Evolutionary conservation across 2,113 vertebrate species (phyloP).

Genomic region (Paralichthys olivaceus): DNA sequence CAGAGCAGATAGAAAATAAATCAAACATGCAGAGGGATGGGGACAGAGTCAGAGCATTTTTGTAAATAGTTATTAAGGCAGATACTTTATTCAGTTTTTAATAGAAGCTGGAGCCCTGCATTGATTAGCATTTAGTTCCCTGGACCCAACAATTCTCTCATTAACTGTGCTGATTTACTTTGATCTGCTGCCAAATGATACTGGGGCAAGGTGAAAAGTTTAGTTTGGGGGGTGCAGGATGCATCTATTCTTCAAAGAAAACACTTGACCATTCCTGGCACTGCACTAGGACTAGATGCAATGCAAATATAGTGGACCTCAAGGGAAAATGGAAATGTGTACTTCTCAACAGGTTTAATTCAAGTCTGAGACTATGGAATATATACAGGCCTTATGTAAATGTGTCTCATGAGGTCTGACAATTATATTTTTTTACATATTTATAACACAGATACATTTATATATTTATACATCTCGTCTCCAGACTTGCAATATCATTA

Average conservation of each 20-base stretch:
- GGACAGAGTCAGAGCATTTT: not conserved
- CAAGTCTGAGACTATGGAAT: slow-evolving; percentile 1
- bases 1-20: not conserved
- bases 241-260: slow-evolving; percentile 58
- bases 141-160: slow-evolving; percentile 22
- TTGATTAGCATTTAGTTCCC: slow-evolving; percentile 29
- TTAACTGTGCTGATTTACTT: slow-evolving; percentile 47
- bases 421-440: slow-evolving; percentile 57
- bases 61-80: not conserved
- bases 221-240: slow-evolving; percentile 39
- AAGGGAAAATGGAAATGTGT: slow-evolving; percentile 48
- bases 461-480: not conserved
- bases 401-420: slow-evolving; percentile 44
- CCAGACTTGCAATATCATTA: not conserved
- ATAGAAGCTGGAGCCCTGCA: slow-evolving; percentile 8
- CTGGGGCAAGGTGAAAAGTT: slow-evolving; percentile 60
- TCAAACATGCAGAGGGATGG: not conserved
- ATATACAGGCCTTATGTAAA: slow-evolving; percentile 42
- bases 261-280: slow-evolving; percentile 52
- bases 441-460: slow-evolving; percentile 36
- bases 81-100: not conserved
- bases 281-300: slow-evolving; percentile 4
- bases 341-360: not conserved
- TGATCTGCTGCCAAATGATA: slow-evolving; percentile 53
- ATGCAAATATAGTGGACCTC: slow-evolving; percentile 53